phyloP scores from a whole-genome alignment of 2,888 invertebrate genomes.

The Oxytorus armatus region DNA sequence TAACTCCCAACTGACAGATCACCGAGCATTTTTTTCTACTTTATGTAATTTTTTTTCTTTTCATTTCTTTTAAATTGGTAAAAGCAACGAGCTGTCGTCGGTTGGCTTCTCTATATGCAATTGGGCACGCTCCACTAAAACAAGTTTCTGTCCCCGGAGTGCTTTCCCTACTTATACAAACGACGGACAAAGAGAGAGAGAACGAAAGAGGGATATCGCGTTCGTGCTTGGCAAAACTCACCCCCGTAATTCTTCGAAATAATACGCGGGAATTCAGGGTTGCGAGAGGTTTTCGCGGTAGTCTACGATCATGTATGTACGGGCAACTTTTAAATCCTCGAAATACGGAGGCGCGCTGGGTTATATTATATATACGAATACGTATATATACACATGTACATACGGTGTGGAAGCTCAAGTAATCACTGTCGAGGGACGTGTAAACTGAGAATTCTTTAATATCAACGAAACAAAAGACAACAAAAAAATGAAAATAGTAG shows the following conservation, averaged over 20 bases:
- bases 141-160: conserved; percentile 58
- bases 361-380: conserved; percentile 36
- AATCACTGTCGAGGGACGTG: conserved; percentile 56
- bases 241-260: conserved; percentile 56
- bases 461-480: neutral
- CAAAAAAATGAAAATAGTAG: neutral
- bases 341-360: conserved; percentile 30
- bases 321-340: conserved; percentile 57
- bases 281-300: conserved; percentile 25
- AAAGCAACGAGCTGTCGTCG: conserved; percentile 49
- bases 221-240: conserved; percentile 45
- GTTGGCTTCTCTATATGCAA: conserved; percentile 35
- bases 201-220: conserved; percentile 10
- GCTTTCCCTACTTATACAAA: conserved; percentile 53
- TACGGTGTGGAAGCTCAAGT: conserved; percentile 32
- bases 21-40: conserved; percentile 12
- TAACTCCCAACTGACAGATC: conserved; percentile 23
- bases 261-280: conserved; percentile 50
- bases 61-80: conserved; percentile 28
- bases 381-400: no score
- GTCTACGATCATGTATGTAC: conserved; percentile 17
- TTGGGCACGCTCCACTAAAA: conserved; percentile 43
- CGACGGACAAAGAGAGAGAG: conserved; percentile 23
- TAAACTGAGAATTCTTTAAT: conserved; percentile 48
- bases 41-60: neutral